These are phyloP conservation scores for Sebastes baramenuke DNA, from an alignment of 2,797 vertebrate species.

Conservation along the genomic window DNA sequence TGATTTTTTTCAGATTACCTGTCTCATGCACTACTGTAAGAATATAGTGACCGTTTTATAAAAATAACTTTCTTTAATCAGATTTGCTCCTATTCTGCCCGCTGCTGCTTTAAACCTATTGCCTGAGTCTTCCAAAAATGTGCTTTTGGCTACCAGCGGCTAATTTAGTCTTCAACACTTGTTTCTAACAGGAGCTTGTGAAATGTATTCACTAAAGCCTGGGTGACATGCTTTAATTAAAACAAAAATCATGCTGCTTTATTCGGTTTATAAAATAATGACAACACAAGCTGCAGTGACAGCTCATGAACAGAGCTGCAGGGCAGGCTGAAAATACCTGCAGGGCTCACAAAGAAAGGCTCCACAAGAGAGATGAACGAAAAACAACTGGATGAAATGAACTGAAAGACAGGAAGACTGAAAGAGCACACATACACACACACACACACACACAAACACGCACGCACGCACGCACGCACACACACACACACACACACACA, in stretches of 20 bases:
- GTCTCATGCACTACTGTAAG: no score
- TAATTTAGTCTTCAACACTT: slow-evolving; percentile 19
- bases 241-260: slow-evolving; percentile 28
- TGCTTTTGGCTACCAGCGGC: neutral
- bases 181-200: neutral
- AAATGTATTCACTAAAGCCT: slow-evolving; percentile 3
- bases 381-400: neutral
- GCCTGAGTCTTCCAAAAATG: neutral
- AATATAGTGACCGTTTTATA: no score
- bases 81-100: no score
- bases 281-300: slow-evolving; percentile 13
- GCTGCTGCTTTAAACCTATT: no score
- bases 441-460: neutral
- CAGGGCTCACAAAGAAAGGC: slow-evolving; percentile 17
- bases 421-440: neutral
- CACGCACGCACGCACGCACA: rapidly evolving
- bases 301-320: slow-evolving; percentile 24
- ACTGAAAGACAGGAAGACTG: neutral
- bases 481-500: no score
- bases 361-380: neutral
- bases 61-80: no score
- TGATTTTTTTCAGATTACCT: no score
- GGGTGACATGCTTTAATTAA: slow-evolving; percentile 34
- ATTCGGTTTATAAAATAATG: slow-evolving; percentile 18
- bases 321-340: slow-evolving; percentile 25